Conservation (phyloP, 2,113 vertebrate species). For the Corvus cornix region DNA sequence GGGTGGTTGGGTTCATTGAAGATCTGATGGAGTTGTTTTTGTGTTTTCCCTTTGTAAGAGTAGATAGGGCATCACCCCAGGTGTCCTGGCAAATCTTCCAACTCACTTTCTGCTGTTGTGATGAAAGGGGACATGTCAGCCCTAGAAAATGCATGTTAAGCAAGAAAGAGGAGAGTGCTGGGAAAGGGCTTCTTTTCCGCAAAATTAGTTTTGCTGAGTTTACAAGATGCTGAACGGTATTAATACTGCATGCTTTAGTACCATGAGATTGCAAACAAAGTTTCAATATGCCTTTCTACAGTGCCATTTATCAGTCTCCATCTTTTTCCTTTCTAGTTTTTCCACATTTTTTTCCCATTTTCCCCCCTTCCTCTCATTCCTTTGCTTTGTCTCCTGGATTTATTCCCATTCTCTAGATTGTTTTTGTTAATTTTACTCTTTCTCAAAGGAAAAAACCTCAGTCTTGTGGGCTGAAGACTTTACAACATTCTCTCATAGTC, state of each 20-base stretch:
- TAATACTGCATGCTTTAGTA: constrained; percentile 12
- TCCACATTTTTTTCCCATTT: background rate
- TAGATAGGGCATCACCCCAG: background rate
- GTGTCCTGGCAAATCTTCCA: background rate
- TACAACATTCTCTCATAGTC: constrained; percentile 17
- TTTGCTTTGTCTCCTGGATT: constrained; percentile 28
- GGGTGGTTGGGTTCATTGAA: background rate
- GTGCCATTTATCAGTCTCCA: background rate
- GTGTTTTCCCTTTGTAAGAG: background rate
- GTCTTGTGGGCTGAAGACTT: constrained; percentile 31
- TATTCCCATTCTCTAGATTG: constrained; percentile 20
- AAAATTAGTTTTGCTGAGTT: constrained; percentile 47
- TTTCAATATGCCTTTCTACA: constrained; percentile 21
- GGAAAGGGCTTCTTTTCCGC: constrained; percentile 10
- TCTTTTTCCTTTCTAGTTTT: background rate
- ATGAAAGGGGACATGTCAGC: background rate
- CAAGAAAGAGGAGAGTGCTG: background rate
- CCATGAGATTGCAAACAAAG: constrained; percentile 25
- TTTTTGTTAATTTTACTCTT: constrained; percentile 50
- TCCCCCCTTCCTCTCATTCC: background rate
- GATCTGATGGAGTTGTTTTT: background rate
- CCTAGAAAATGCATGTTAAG: background rate
- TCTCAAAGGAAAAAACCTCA: background rate
- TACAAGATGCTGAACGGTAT: constrained; percentile 42
- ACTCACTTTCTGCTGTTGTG: background rate